Evolutionary conservation across 2,113 vertebrate genomes (phyloP), one percentile per base, ranked within the genome.

Genomic region (Pimephales promelas): DNA sequence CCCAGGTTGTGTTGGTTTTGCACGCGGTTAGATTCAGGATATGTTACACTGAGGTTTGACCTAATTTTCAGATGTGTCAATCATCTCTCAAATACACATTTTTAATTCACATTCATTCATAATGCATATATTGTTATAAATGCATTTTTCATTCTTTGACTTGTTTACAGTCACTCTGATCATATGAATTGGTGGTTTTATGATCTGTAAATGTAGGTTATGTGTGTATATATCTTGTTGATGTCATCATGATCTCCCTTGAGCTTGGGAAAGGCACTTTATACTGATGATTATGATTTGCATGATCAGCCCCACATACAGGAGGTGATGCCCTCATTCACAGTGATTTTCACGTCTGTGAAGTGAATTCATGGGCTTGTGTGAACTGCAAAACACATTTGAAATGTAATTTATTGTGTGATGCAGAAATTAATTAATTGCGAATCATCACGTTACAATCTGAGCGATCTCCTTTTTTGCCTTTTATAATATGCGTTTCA

Each of bases 61-160:
- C 62, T 66, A 7, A 66, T 66, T 66, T 66, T 34, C 62, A 66
- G 62, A 20, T 66, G 28, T 62, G 26, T 64, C 28, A 34, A 64
- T 31, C 28, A 7, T 64, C 28, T 34, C 16, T 34, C 62, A 66
- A 31, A 64, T 31, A 14, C 61, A 16, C 61, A 62, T 49, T 49
- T 49, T 49, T 3, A 16, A 47, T 14, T 47, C n/a, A n/a, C 2
- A 1, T 10, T 9, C 18, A 18, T 36, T 68, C 10, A 68, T 68
- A 36, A 68, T 36, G 64, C 64, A 68, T 68, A 31, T 4, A 22
- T 36, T 10, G 14, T 34, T 36, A 9, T 34, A 10, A 66, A 34
- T 1, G 18, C 18, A 66, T 18, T 10, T 34, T 2, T 68, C 31
- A 10, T 4, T 68, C 18, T 36, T 22, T 36, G 9, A 20, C 9